phyloP scores from a whole-genome alignment of 1,140 invertebrate species.

The Lamellibrachia luymesi region DNA sequence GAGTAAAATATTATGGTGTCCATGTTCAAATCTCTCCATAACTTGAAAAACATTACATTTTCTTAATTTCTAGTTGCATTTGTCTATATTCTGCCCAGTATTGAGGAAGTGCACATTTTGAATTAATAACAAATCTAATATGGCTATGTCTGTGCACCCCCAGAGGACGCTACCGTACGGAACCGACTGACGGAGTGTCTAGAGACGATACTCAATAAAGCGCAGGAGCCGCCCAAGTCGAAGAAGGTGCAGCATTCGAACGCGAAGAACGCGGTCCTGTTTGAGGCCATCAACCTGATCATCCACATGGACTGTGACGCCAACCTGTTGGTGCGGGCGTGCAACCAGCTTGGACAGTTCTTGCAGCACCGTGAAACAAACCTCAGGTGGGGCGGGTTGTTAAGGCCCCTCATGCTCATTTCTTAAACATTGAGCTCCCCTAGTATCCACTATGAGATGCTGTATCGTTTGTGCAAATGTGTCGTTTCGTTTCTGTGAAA shows the following conservation, averaged over 20 bases:
- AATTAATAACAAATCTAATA: neutral
- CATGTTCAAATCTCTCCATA: too few relatives aligned
- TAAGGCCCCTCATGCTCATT: too few relatives aligned
- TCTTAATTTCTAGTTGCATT: too few relatives aligned
- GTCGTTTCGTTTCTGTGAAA: too few relatives aligned
- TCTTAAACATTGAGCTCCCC: too few relatives aligned
- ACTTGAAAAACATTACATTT: too few relatives aligned
- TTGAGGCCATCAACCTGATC: slow-evolving; percentile 99
- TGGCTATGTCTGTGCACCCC: slow-evolving; percentile 21
- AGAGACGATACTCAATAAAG: slow-evolving; percentile 99
- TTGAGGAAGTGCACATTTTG: too few relatives aligned
- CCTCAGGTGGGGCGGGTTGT: slow-evolving; percentile 64
- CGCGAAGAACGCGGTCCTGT: slow-evolving; percentile 98
- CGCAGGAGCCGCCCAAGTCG: slow-evolving; percentile 98
- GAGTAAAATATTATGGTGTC: too few relatives aligned
- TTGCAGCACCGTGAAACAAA: slow-evolving; percentile 98
- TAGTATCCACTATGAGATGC: too few relatives aligned
- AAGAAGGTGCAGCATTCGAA: slow-evolving; percentile 99
- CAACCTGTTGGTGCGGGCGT: slow-evolving; percentile 93
- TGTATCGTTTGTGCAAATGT: too few relatives aligned
- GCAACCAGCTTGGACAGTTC: slow-evolving; percentile 98
- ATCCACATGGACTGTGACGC: slow-evolving; percentile 99
- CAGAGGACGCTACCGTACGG: slow-evolving; percentile 90
- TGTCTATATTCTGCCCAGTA: too few relatives aligned
- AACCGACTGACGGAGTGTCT: slow-evolving; percentile 95